phyloP scores from a whole-genome alignment of 2,113 vertebrate genomes.

The Heliornis fulica region DNA sequence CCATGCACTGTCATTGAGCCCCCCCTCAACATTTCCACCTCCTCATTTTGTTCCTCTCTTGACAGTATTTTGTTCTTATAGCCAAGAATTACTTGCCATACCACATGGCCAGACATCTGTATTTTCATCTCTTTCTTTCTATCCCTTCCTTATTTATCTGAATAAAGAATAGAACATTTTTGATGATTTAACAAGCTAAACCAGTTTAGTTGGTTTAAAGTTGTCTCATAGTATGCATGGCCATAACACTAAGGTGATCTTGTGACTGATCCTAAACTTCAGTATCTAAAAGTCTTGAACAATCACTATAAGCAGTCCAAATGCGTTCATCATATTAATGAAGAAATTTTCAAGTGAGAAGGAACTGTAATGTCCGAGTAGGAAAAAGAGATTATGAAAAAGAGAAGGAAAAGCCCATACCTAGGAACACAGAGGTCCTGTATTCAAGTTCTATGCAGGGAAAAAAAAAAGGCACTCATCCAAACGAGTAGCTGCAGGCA shows the following conservation, averaged over 20 bases:
- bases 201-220: background rate
- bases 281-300: background rate
- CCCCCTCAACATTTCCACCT: background rate
- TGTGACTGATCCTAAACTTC: background rate
- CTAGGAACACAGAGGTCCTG: background rate
- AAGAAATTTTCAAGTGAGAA: background rate
- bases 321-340: background rate
- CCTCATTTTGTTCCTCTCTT: background rate
- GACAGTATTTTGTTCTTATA: background rate
- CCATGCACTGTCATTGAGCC: background rate
- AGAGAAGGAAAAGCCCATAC: background rate
- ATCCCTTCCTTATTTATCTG: background rate
- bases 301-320: background rate
- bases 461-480: background rate
- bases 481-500: background rate
- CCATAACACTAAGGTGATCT: background rate
- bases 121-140: background rate
- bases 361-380: background rate
- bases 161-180: background rate
- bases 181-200: background rate
- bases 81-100: background rate
- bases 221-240: background rate
- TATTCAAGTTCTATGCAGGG: background rate
- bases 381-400: background rate
- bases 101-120: background rate